A percentile compares a stretch with the other conserved stretches of the same genome.
phyloP scores from a whole-genome alignment of 1,140 invertebrate species.

The Ditylenchus dipsaci region DNA sequence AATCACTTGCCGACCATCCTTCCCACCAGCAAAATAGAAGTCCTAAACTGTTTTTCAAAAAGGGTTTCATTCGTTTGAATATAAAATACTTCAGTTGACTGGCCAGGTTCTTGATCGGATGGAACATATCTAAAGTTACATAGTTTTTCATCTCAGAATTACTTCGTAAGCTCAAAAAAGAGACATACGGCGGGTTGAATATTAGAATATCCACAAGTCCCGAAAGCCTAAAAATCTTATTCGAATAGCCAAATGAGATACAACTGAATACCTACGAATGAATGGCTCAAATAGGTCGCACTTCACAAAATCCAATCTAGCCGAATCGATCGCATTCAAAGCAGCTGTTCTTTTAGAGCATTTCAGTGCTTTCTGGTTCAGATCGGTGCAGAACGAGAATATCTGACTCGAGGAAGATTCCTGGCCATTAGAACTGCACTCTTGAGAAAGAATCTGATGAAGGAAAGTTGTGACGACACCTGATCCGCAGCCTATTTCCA shows the following conservation, averaged over 20 bases:
- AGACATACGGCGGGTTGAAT: conserved; percentile 97
- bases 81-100: background rate
- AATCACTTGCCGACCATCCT: conserved; percentile 37
- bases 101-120: background rate
- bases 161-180: conserved; percentile 64
- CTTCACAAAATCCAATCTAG: conserved; percentile 17
- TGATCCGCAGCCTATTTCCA: conserved; percentile 88
- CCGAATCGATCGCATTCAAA: conserved; percentile 59
- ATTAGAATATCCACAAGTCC: conserved; percentile 73
- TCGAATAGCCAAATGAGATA: too few relatives aligned
- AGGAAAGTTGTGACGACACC: conserved; percentile 84
- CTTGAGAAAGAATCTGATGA: conserved; percentile 66
- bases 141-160: background rate
- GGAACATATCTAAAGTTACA: background rate
- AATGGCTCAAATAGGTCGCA: conserved; percentile 29
- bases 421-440: conserved; percentile 23
- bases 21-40: conserved; percentile 48
- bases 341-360: conserved; percentile 68
- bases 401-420: too few relatives aligned
- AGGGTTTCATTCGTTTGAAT: background rate
- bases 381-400: conserved; percentile 66
- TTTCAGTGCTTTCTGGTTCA: conserved; percentile 73
- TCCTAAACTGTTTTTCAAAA: conserved; percentile 38
- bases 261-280: too few relatives aligned
- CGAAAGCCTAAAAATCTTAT: background rate